A percentile compares a stretch with the other conserved stretches of the same genome.
These are phyloP conservation scores for Ariolimax columbianus DNA, from an alignment of 2,888 invertebrate genomes.

Conservation along the genomic window DNA sequence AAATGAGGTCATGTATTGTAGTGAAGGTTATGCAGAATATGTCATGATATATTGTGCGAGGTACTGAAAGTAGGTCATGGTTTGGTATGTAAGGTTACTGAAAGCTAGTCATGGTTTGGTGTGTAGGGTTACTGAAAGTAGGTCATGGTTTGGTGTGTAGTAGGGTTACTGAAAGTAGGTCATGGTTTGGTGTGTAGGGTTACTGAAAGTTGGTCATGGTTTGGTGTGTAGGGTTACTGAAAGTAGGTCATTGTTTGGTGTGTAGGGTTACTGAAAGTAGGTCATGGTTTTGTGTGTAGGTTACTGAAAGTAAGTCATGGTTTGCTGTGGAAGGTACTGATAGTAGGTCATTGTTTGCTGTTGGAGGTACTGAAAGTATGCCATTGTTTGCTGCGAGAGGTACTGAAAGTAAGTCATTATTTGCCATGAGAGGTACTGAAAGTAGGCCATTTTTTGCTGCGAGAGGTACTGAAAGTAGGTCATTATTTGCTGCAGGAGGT, in stretches of 20 bases:
- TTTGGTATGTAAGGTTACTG: neutral
- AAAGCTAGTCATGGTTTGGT: neutral
- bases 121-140: neutral
- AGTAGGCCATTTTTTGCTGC: too few relatives aligned
- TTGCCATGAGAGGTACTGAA: too few relatives aligned
- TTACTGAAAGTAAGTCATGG: too few relatives aligned
- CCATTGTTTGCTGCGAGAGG: too few relatives aligned
- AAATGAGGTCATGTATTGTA: neutral
- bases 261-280: neutral
- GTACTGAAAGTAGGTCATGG: neutral
- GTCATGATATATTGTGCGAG: neutral
- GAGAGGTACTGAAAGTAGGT: too few relatives aligned
- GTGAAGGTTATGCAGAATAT: neutral
- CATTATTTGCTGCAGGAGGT: too few relatives aligned
- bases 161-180: neutral
- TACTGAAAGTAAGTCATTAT: too few relatives aligned
- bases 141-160: neutral
- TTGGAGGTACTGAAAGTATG: too few relatives aligned
- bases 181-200: neutral
- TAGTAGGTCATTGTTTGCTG: too few relatives aligned
- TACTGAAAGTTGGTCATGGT: neutral
- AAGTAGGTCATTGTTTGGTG: neutral
- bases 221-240: too few relatives aligned
- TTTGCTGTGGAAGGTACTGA: too few relatives aligned
- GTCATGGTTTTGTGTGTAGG: too few relatives aligned